A percentile compares a stretch with the other conserved stretches of the same genome.
These are phyloP conservation scores for Gracilinanus agilis DNA, from an alignment of 2,113 vertebrate species.

Conservation along the genomic window DNA sequence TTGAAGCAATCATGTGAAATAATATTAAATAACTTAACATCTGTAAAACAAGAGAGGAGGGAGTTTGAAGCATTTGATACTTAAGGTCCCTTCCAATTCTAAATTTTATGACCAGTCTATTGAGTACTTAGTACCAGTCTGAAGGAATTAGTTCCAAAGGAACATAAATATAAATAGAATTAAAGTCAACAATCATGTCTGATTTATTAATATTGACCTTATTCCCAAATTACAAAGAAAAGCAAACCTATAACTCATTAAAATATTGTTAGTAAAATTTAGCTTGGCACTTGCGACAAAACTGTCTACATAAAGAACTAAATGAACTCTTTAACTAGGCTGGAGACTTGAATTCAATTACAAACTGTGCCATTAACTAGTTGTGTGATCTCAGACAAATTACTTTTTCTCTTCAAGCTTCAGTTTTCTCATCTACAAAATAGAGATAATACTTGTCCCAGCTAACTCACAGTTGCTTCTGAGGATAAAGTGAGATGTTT, in stretches of 20 bases:
- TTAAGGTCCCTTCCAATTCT: not conserved
- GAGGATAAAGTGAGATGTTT: not conserved
- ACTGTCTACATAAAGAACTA: not conserved
- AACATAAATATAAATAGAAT: not conserved
- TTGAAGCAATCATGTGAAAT: not conserved
- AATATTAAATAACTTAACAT: not conserved
- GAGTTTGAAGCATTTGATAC: not conserved
- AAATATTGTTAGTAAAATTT: not conserved
- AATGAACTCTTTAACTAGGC: not conserved
- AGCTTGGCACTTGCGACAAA: not conserved
- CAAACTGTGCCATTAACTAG: not conserved
- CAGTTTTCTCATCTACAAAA: not conserved
- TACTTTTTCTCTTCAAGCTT: conserved; percentile 19
- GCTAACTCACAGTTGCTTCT: not conserved
- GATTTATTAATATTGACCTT: not conserved
- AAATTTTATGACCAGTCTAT: not conserved
- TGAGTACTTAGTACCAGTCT: not conserved
- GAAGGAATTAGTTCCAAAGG: not conserved
- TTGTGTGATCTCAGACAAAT: not conserved
- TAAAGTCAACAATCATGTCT: not conserved
- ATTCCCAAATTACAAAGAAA: not conserved
- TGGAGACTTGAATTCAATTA: not conserved
- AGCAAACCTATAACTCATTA: not conserved
- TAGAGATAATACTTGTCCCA: no score
- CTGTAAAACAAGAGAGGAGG: not conserved